phyloP scores from a whole-genome alignment of 2,888 invertebrate species.

The Clunio marinus region DNA sequence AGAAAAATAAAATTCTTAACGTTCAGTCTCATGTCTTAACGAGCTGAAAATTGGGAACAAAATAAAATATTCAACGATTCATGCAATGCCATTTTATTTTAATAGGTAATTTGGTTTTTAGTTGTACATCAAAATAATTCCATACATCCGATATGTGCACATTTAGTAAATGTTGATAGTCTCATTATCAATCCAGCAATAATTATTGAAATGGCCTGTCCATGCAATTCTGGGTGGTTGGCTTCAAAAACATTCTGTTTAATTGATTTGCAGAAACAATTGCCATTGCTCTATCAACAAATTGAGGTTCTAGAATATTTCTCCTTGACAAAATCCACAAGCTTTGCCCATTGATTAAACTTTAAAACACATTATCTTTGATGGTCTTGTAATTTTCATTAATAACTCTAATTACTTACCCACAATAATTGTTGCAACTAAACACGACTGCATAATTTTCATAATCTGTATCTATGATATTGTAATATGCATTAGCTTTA shows the following conservation, averaged over 20 bases:
- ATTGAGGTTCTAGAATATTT: conserved; percentile 18
- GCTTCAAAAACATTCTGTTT: neutral
- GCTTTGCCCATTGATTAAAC: conserved; percentile 3
- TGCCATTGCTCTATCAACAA: neutral
- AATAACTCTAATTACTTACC: neutral
- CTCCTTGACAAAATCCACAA: conserved; percentile 23
- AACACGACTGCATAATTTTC: conserved; percentile 33
- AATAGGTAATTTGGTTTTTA: no score
- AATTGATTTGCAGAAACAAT: neutral
- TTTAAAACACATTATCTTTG: neutral
- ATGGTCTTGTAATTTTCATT: neutral
- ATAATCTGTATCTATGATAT: conserved; percentile 32
- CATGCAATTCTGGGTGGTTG: neutral
- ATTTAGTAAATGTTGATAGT: no score
- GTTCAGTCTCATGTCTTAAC: no score
- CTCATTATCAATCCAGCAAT: neutral
- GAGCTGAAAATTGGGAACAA: no score
- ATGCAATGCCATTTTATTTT: no score
- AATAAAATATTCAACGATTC: no score
- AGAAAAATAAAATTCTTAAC: no score
- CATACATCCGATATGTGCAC: no score
- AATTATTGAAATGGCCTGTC: neutral
- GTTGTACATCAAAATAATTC: no score
- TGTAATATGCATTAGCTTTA: conserved; percentile 37
- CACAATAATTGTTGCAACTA: conserved; percentile 30